Conservation (phyloP, 2,888 invertebrate genomes). For the Bombylius major region DNA sequence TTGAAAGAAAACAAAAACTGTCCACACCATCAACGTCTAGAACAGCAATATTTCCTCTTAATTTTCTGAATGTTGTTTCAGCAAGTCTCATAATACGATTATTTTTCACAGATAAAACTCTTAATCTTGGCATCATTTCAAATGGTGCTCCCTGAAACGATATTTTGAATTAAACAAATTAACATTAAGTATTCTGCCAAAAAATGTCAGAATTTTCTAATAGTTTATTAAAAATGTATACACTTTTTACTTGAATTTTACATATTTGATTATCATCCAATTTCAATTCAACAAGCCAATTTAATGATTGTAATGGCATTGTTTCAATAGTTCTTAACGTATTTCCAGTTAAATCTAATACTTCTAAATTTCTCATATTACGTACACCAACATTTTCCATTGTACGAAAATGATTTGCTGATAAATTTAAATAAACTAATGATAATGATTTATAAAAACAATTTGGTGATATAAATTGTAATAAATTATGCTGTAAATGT, state of each 20-base stretch:
- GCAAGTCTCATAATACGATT: conserved; percentile 62
- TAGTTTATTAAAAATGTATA: no score
- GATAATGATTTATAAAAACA: conserved; percentile 69
- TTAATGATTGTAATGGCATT: conserved; percentile 57
- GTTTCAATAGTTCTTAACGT: conserved; percentile 56
- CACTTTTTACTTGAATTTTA: conserved; percentile 43
- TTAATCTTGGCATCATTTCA: conserved; percentile 70
- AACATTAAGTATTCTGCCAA: no score
- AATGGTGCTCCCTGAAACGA: conserved; percentile 53
- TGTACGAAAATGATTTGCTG: conserved; percentile 62
- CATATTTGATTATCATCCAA: conserved; percentile 77
- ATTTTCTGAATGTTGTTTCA: conserved; percentile 59
- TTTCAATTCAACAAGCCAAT: conserved; percentile 76
- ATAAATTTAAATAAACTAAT: conserved; percentile 68
- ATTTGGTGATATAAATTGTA: conserved; percentile 56
- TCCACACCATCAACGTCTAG: conserved; percentile 65
- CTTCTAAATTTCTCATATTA: conserved; percentile 59
- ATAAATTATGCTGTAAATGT: conserved; percentile 68
- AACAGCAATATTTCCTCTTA: conserved; percentile 69
- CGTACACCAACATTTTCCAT: conserved; percentile 64
- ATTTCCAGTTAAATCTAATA: conserved; percentile 74
- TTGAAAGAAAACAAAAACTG: no score
- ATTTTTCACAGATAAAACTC: conserved; percentile 62
- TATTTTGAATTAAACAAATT: neutral
- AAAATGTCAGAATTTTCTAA: no score